These are phyloP conservation scores for Liposcelis brunnea DNA, from an alignment of 2,888 invertebrate genomes.

Conservation along the genomic window DNA sequence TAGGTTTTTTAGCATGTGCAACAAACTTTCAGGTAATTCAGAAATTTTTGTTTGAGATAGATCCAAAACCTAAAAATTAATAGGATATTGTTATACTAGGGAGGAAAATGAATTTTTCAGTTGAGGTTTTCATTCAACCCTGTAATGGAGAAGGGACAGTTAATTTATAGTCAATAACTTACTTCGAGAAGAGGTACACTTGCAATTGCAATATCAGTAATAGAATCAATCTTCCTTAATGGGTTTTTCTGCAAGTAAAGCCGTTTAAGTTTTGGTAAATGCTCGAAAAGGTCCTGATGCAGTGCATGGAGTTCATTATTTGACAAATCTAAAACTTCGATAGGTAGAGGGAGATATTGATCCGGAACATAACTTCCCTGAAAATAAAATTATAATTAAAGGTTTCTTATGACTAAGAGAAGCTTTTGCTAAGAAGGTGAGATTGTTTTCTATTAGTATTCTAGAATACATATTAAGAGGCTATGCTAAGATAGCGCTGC, in stretches of 20 bases:
- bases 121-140: no score
- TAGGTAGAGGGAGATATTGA: constrained; percentile 38
- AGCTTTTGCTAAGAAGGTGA: constrained; percentile 15
- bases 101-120: no score
- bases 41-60: constrained; percentile 46
- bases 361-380: constrained; percentile 41
- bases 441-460: constrained; percentile 12
- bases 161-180: no score
- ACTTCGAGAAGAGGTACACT: constrained; percentile 47
- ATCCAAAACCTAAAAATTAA: constrained; percentile 38
- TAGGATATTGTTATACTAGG: no score
- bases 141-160: no score
- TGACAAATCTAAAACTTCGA: constrained; percentile 45
- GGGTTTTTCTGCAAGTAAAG: constrained; percentile 60
- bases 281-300: constrained; percentile 57
- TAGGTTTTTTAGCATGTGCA: constrained; percentile 48
- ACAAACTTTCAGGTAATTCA: constrained; percentile 41
- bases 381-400: constrained; percentile 17
- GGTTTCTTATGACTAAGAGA: constrained; percentile 9
- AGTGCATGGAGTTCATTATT: constrained; percentile 52
- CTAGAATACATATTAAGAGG: constrained; percentile 2
- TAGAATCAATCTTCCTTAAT: constrained; percentile 43
- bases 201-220: constrained; percentile 45
- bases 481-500: no score
- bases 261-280: constrained; percentile 45